Base-by-base conservation (phyloP, 1,140 invertebrate species). In the Oreohelix idahoensis region DNA sequence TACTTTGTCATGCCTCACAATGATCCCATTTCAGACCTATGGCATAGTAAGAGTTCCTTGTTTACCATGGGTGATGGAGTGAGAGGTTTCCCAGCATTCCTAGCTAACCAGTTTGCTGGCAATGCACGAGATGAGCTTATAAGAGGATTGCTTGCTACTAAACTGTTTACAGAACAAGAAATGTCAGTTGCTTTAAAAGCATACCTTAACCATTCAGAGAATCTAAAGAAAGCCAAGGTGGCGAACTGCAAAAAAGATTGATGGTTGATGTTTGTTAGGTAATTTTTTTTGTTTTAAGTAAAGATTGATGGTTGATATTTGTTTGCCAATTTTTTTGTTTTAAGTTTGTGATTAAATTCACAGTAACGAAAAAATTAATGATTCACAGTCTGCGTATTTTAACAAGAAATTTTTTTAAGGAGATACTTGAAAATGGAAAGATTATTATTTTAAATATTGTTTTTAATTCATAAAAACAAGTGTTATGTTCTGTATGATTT, bases 61-160 rank as follows among this genome's bases (percentile, higher is more conserved):
- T 94, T 92, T 87, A 94, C 93, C 8, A 93, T 94, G 93, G 84
- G 87, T 17, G 94, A 94, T 89, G 91, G 92, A 26, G 90, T 90
- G 53, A 81, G 93, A 85, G 94, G 94, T 23, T 92, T 94, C 45
- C 94, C 94, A 73, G 91, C 92, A 1, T 94, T 94, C 88, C 88
- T 94, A 0, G 89, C 90, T 36, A 92, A 94, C 82, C 87, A 90
- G n/a, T 94, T 94, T 89, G 92, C 92, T 74, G 93, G 93, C 17
- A 93, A 92, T 86, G 90, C 94, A 26, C 90, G 91, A 80, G 83
- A 92, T 32, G 93, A 94, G 87, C 86, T 94, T 0, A 58, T 94
- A 0, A 71, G 86, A 66, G 88, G 85, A 0, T 70, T 93, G 29
- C 32, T 83, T 69, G 69, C 84, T 49, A 82, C 74, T 15, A 87